These are phyloP conservation scores for Hydra vulgaris DNA, from an alignment of 30 jellyfish, hydroid and myxozoan genomes.

Conservation along the genomic window DNA sequence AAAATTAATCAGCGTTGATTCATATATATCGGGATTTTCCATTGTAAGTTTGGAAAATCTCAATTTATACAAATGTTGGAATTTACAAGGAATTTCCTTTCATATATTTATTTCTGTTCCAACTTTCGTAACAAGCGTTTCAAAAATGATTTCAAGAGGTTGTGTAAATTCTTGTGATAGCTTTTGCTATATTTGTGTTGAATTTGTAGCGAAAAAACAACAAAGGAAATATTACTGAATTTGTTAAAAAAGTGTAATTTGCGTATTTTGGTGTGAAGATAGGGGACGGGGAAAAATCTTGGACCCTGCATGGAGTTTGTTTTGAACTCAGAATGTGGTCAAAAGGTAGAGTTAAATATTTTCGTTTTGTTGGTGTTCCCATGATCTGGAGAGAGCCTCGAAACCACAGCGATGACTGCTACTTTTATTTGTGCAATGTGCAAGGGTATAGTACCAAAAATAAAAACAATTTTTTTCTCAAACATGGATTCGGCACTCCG, in stretches of 20 bases:
- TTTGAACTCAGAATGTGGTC: neutral
- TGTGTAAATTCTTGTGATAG: no score
- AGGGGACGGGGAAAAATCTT: neutral
- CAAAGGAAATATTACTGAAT: no score
- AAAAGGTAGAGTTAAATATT: neutral
- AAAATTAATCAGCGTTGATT: neutral
- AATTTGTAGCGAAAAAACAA: no score
- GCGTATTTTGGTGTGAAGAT: neutral
- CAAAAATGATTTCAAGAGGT: neutral
- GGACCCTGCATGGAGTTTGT: neutral
- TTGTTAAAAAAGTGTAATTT: neutral
- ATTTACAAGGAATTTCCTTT: neutral
- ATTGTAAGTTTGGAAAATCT: neutral
- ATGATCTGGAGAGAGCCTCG: neutral
- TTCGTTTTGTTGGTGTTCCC: neutral
- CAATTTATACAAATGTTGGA: neutral
- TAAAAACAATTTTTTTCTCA: neutral
- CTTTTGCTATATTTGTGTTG: no score
- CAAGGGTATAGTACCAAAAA: neutral
- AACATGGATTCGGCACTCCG: neutral
- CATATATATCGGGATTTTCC: neutral
- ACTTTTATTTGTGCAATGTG: neutral
- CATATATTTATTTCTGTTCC: neutral
- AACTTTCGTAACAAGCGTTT: neutral
- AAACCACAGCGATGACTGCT: neutral